Evolutionary conservation across 2,797 vertebrate species (phyloP).

Genomic region (Agapornis canus): DNA sequence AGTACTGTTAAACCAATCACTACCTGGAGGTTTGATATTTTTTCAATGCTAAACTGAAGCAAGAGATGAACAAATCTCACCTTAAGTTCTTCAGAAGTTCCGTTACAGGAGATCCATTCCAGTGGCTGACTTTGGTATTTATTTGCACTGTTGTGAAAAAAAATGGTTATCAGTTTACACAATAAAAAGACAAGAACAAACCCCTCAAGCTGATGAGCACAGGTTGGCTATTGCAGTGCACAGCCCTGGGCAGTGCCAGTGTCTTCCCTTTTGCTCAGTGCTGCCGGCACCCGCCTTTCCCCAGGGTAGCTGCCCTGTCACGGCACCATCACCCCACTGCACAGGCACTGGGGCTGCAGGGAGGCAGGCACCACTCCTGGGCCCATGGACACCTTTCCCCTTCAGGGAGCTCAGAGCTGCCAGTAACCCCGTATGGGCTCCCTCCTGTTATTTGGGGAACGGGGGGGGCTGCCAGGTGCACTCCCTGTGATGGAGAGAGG

Average conservation of each 20-base stretch:
- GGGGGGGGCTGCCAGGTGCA: background rate
- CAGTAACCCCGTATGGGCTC: background rate
- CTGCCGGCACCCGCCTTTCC: background rate
- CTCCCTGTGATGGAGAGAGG: background rate
- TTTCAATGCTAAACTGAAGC: conserved; percentile 38
- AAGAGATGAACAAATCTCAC: conserved; percentile 34
- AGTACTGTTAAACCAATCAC: conserved; percentile 31
- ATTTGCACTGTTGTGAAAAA: conserved; percentile 43
- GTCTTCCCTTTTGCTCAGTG: background rate
- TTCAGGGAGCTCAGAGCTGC: background rate
- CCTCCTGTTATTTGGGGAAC: fast-evolving
- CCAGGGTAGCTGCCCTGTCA: background rate
- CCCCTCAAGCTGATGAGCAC: background rate
- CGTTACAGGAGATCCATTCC: conserved; percentile 44
- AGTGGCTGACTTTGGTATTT: conserved; percentile 26
- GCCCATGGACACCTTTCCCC: background rate
- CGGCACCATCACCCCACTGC: background rate
- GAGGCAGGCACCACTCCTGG: fast-evolving
- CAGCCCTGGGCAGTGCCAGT: background rate
- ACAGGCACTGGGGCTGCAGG: fast-evolving
- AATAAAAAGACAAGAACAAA: conserved; percentile 27
- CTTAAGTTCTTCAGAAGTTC: conserved; percentile 49
- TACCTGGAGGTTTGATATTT: conserved; percentile 32
- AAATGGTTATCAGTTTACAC: conserved; percentile 38
- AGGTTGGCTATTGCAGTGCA: background rate